A percentile compares a stretch with the other conserved stretches of the same genome.
phyloP scores from a whole-genome alignment of 2,113 vertebrate genomes.

The Neogale vison region DNA sequence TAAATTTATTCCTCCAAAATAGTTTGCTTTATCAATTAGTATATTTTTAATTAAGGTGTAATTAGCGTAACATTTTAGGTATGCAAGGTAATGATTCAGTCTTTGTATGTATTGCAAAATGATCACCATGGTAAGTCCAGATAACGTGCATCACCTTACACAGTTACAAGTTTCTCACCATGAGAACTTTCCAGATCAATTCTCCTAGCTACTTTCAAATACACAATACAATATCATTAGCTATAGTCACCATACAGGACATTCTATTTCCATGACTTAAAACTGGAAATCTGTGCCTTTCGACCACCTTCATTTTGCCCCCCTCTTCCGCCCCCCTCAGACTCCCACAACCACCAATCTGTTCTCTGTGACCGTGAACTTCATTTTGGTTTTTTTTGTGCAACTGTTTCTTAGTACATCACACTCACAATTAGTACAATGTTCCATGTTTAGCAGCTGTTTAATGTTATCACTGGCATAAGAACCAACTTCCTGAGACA shows the following conservation, averaged over 20 bases:
- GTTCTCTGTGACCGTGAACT: neutral
- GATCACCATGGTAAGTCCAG: neutral
- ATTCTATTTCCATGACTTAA: neutral
- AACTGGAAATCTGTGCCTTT: neutral
- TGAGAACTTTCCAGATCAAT: neutral
- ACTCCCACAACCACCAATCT: neutral
- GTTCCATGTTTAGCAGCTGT: neutral
- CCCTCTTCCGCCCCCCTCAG: neutral
- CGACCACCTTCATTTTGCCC: neutral
- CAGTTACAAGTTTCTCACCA: neutral
- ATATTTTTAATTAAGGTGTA: neutral
- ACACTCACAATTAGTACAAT: neutral
- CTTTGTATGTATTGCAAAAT: neutral
- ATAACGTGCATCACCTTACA: neutral
- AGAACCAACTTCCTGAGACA: slow-evolving; percentile 16
- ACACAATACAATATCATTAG: neutral
- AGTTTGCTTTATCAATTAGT: neutral
- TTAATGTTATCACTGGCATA: neutral
- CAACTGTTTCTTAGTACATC: neutral
- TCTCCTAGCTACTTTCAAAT: neutral
- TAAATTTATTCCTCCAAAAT: neutral
- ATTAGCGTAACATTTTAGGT: neutral
- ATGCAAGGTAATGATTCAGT: neutral
- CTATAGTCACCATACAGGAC: neutral
- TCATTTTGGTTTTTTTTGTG: neutral